phyloP scores from a whole-genome alignment of 2,113 vertebrate genomes.

The Sturnus vulgaris region DNA sequence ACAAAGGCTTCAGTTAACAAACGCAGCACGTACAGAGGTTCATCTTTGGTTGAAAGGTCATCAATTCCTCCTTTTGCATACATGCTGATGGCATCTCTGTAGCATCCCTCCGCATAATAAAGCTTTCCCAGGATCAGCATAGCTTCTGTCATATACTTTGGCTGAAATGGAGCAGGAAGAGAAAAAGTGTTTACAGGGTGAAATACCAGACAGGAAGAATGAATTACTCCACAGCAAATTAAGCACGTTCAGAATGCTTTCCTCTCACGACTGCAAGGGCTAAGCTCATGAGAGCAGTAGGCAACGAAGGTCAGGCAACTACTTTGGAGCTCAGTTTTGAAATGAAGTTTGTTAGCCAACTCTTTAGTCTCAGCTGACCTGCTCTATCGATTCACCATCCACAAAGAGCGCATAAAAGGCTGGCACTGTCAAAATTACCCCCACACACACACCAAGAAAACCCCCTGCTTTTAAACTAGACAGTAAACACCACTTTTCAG shows the following conservation, averaged over 20 bases:
- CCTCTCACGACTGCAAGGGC: background rate
- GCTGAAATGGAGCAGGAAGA: slow-evolving; percentile 63
- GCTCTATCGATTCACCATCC: background rate
- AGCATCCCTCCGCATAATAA: slow-evolving; percentile 89
- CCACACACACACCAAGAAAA: background rate
- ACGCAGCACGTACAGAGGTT: slow-evolving; percentile 89
- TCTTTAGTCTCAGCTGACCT: background rate
- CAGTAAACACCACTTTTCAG: background rate
- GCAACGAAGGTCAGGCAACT: background rate
- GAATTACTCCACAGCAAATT: background rate
- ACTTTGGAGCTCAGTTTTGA: background rate
- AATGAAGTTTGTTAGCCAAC: background rate
- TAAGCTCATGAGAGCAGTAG: background rate
- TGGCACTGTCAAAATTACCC: background rate
- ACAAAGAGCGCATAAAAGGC: background rate
- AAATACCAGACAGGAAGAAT: background rate
- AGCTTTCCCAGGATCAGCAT: slow-evolving; percentile 93
- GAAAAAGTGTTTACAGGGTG: background rate
- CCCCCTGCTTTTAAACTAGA: background rate
- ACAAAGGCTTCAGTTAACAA: slow-evolving; percentile 90
- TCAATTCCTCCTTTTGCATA: slow-evolving; percentile 90
- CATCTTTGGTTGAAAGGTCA: slow-evolving; percentile 81
- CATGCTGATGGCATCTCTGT: slow-evolving; percentile 93
- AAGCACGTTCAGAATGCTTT: background rate
- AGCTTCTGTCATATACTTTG: slow-evolving; percentile 86